Evolutionary conservation across 1,140 invertebrate species (phyloP).

Genomic region (Zelostemma sp.): DNA sequence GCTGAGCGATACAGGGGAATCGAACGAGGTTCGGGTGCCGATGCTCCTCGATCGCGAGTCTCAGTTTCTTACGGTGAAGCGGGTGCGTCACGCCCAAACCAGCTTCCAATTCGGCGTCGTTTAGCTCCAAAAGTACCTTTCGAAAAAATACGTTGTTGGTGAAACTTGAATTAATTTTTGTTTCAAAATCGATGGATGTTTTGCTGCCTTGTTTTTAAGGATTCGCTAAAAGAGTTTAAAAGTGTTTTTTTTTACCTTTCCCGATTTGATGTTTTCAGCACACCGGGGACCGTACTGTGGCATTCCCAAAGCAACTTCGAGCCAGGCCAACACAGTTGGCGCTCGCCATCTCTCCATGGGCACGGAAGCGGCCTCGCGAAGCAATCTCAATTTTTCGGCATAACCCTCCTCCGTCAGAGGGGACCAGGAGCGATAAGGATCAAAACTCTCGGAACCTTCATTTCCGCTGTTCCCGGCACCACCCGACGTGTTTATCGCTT

Average conservation of each 20-base stretch:
- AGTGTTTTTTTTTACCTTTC: slow-evolving; percentile 77
- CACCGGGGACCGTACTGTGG: slow-evolving; percentile 91
- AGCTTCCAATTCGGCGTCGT: slow-evolving; percentile 88
- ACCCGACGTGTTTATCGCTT: slow-evolving; percentile 70
- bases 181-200: no score
- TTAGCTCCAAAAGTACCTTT: slow-evolving; percentile 89
- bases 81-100: slow-evolving; percentile 90
- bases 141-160: slow-evolving; percentile 5
- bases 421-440: slow-evolving; percentile 75
- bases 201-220: background rate
- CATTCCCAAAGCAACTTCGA: slow-evolving; percentile 94
- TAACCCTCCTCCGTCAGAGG: slow-evolving; percentile 88
- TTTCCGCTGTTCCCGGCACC: slow-evolving; percentile 62
- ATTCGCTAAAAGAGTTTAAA: background rate
- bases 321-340: slow-evolving; percentile 92
- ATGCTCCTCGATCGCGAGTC: slow-evolving; percentile 94
- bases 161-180: no score
- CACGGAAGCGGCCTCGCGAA: slow-evolving; percentile 87
- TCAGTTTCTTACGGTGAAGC: slow-evolving; percentile 91
- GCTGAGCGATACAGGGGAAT: slow-evolving; percentile 87
- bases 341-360: slow-evolving; percentile 94
- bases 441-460: slow-evolving; percentile 63
- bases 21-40: slow-evolving; percentile 85
- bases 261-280: slow-evolving; percentile 94
- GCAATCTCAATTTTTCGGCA: slow-evolving; percentile 82